These are phyloP conservation scores for Microdon myrmicae DNA, from an alignment of 2,888 invertebrate species.

Conservation along the genomic window DNA sequence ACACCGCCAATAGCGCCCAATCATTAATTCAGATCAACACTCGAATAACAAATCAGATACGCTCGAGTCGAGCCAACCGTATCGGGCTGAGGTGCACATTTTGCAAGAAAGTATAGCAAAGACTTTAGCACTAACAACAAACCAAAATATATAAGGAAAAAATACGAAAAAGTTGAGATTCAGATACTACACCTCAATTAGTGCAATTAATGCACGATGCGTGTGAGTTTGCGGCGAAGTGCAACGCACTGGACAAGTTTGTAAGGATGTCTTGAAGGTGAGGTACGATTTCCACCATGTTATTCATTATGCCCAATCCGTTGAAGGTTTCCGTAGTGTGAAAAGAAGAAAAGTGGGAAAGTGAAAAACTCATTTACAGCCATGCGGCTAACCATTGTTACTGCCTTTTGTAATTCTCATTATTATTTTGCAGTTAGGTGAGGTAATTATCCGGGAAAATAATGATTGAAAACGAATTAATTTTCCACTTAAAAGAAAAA, in stretches of 20 bases:
- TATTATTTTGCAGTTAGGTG: slow-evolving; percentile 36
- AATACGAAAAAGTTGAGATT: background rate
- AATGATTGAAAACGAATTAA: slow-evolving; percentile 45
- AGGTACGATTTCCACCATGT: background rate
- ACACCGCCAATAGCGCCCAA: no score
- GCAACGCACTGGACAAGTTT: no score
- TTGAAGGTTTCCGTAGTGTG: no score
- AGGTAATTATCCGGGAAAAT: slow-evolving; percentile 46
- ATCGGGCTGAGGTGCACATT: no score
- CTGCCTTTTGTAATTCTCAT: slow-evolving; percentile 22
- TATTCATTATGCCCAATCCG: background rate
- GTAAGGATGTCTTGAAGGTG: no score
- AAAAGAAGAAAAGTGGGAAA: no score
- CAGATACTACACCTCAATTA: slow-evolving; percentile 38
- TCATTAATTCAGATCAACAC: no score
- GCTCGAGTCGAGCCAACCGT: no score
- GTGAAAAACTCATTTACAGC: slow-evolving; percentile 35
- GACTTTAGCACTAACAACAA: no score
- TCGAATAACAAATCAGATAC: no score
- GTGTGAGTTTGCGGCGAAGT: slow-evolving; percentile 26
- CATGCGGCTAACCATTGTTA: slow-evolving; percentile 7
- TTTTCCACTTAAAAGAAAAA: slow-evolving; percentile 18
- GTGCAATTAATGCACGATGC: slow-evolving; percentile 36
- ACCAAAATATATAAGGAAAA: no score
- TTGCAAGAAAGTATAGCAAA: no score